Base-by-base conservation (phyloP, 2,113 vertebrate species). In the Tachysurus fulvidraco region DNA sequence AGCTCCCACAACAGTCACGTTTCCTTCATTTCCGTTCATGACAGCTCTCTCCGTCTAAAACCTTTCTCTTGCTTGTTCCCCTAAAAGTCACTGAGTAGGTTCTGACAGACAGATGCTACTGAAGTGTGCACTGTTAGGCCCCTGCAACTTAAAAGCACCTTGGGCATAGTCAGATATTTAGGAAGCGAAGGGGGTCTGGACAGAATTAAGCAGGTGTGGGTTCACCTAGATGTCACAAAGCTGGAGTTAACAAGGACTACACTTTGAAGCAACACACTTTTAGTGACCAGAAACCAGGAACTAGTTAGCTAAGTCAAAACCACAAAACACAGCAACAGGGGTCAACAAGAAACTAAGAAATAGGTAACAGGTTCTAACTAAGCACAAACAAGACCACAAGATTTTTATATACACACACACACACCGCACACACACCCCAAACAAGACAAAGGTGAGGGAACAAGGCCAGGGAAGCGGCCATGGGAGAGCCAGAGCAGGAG, bases 401-500 rank as follows among this genome's bases (percentile, higher is more conserved):
- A 30, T 17, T 78, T 36, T 30, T 55, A 55, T 8, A 67, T 25
- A 54, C 25, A 67, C 41, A 17, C 59, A 28, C 14, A 19, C 59
- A 28, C n/a, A 19, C 55, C n/a, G 6, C 55, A 55, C 8, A 67
- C 44, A 54, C 25, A 67, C 41, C 59, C 17, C n/a, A 71, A 55
- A 83, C 50, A 69, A n/a, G 14, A 83, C 82, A 83, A 36, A 44
- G 69, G 83, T 59, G 55, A 84, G 30, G 69, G 77, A 36, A 59
- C 57, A 23, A 78, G 73, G 73, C 62, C 83, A 79, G 80, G 65
- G 30, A 60, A 81, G 41, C 54, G 83, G 69, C 69, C 81, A 82
- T 76, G 57, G 84, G 71, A 83, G 84, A 88, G 87, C 88, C 91
- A 92, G 93, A 90, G 92, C 89, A 86, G 93, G 55, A 84, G 71